Percentiles rank a stretch among this genome's conserved stretches.
Evolutionary conservation across 2,797 vertebrate genomes (phyloP).

Genomic region (Serranus cabrilla): DNA sequence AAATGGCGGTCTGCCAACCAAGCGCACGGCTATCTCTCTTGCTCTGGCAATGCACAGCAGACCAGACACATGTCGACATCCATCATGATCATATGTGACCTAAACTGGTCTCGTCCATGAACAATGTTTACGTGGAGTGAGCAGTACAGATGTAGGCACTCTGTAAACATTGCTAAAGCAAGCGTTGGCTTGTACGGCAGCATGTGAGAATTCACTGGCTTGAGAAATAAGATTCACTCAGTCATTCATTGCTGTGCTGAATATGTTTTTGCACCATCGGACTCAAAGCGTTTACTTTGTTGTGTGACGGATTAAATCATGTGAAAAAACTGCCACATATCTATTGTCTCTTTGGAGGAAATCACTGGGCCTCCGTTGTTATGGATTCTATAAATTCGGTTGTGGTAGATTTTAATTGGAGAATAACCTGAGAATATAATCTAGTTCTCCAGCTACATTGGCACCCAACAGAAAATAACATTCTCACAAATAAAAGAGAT

Average conservation of each 20-base stretch:
- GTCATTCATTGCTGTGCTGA: constrained; percentile 24
- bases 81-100: constrained; percentile 58
- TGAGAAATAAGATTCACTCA: constrained; percentile 33
- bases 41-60: constrained; percentile 36
- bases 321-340: constrained; percentile 11
- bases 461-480: no score
- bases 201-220: constrained; percentile 19
- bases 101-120: constrained; percentile 57
- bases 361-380: background rate
- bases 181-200: constrained; percentile 7
- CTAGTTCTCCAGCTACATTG: no score
- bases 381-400: no score
- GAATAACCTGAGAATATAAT: no score
- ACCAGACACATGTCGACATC: constrained; percentile 66
- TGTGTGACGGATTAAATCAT: constrained; percentile 10
- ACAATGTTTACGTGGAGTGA: constrained; percentile 60
- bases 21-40: constrained; percentile 48
- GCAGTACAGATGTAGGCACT: constrained; percentile 52
- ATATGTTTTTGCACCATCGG: constrained; percentile 60
- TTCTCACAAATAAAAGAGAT: no score
- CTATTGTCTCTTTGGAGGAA: background rate
- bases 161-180: constrained; percentile 36
- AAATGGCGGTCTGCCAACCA: constrained; percentile 67
- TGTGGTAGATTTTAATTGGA: no score
- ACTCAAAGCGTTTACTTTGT: constrained; percentile 41